Conservation (phyloP, 2,888 invertebrate species). For the Scaptomyza reducta region DNA sequence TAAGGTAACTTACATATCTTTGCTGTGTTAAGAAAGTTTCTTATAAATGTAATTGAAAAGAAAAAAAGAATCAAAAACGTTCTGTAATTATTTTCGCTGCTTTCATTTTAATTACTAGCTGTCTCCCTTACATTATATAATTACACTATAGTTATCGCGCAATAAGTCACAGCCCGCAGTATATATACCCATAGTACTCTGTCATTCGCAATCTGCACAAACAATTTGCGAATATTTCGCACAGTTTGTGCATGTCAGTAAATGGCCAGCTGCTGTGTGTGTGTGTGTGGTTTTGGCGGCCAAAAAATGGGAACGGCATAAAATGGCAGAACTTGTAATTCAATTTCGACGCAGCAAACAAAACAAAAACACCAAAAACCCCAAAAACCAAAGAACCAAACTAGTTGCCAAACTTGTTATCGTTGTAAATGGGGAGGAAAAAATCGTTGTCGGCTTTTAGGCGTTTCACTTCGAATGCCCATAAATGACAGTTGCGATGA, state of each 20-base stretch:
- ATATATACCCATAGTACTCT: slow-evolving; percentile 5
- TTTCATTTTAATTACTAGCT: too few relatives aligned
- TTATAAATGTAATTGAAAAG: too few relatives aligned
- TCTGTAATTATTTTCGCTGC: not conserved
- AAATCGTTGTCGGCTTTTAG: slow-evolving; percentile 43
- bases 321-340: slow-evolving; percentile 61
- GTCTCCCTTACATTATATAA: not conserved
- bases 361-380: slow-evolving; percentile 13
- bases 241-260: slow-evolving; percentile 43
- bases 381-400: slow-evolving; percentile 10
- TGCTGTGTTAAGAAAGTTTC: too few relatives aligned
- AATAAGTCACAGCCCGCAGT: not conserved
- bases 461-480: slow-evolving; percentile 29
- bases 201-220: slow-evolving; percentile 14
- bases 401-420: slow-evolving; percentile 45
- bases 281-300: slow-evolving; percentile 30
- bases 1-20: too few relatives aligned
- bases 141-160: not conserved
- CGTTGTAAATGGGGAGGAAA: slow-evolving; percentile 9
- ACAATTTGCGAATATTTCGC: slow-evolving; percentile 20
- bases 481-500: slow-evolving; percentile 25
- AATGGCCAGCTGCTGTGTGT: slow-evolving; percentile 9
- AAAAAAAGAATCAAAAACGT: not conserved
- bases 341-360: slow-evolving; percentile 54
- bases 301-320: slow-evolving; percentile 38